A percentile compares a stretch with the other conserved stretches of the same genome.
These are phyloP conservation scores for Percopsis transmontana DNA, from an alignment of 2,113 vertebrate genomes.

Conservation along the genomic window DNA sequence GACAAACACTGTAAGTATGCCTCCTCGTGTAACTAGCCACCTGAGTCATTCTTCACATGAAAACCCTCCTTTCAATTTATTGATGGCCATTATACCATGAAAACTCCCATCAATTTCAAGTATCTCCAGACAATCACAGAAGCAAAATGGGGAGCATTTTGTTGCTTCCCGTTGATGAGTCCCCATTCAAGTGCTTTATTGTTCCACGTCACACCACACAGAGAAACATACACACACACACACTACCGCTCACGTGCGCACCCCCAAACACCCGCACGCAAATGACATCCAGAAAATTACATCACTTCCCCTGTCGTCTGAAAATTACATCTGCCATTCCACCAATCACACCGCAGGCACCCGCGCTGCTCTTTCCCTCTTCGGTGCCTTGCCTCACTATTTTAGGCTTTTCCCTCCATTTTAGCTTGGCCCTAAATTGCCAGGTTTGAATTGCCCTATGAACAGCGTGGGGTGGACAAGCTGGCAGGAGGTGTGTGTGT, in stretches of 20 bases:
- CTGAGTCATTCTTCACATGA: slow-evolving; percentile 2
- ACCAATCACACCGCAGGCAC: slow-evolving; percentile 74
- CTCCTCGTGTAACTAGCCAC: slow-evolving; percentile 5
- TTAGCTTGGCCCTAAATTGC: slow-evolving; percentile 77
- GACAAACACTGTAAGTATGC: slow-evolving; percentile 32
- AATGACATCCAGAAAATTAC: slow-evolving; percentile 68
- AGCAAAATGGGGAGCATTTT: slow-evolving; percentile 49
- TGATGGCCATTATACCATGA: slow-evolving; percentile 17
- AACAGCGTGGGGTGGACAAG: slow-evolving; percentile 76
- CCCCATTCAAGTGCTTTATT: slow-evolving; percentile 44
- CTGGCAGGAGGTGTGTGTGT: slow-evolving; percentile 59
- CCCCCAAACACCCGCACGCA: slow-evolving; percentile 46
- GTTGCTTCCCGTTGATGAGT: slow-evolving; percentile 43
- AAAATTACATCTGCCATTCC: slow-evolving; percentile 75
- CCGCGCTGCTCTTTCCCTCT: slow-evolving; percentile 10
- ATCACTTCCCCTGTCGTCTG: slow-evolving; percentile 69
- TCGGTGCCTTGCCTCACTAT: slow-evolving; percentile 48
- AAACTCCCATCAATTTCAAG: slow-evolving; percentile 35
- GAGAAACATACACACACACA: slow-evolving; percentile 3
- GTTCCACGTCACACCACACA: slow-evolving; percentile 25
- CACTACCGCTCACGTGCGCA: slow-evolving; percentile 6
- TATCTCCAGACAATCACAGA: slow-evolving; percentile 14
- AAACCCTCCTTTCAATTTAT: slow-evolving; percentile 38
- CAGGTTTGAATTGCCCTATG: slow-evolving; percentile 71
- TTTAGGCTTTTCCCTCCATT: slow-evolving; percentile 64